Base-by-base conservation (phyloP, 1,140 invertebrate species). In the Teleogryllus occipitalis region DNA sequence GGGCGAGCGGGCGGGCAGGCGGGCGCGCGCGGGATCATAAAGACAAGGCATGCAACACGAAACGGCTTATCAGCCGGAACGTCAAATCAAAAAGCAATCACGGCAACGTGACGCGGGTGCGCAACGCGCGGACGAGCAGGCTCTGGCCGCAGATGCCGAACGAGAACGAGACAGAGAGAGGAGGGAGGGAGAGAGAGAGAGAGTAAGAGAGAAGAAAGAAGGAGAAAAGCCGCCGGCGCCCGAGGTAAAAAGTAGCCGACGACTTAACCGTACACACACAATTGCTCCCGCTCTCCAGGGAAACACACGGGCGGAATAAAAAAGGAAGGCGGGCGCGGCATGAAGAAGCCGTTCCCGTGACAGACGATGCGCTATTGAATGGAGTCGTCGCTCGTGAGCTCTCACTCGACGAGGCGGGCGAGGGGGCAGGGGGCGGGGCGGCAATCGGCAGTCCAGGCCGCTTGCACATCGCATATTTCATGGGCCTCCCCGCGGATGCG, bases 361-460 rank as follows among this genome's bases (percentile, higher is more conserved):
- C 54, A 65, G 54, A 65, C 54, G 54, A 65, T 65, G 54, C 54
- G 54, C 54, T 65, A 65, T 65, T 65, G 54, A 65, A 65, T 65
- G 54, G 54, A 65, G 18, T 65, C 54, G 54, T 65, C 18, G 10
- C 54, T 65, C 54, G 54, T 65, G 18, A 65, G 54, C 54, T 65
- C 54, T 65, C 54, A 65, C 54, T 65, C 54, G 54, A 10, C 54
- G 2, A 10, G 54, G 18, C 54, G 54, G 10, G 54, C 54, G 27
- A 39, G 27, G 27, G 27, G 27, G 27, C 5, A n/a, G n/a, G n/a
- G n/a, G n/a, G n/a, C n/a, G n/a, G 27, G 27, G 27, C 27, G 27
- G 27, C 54, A 65, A 65, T 65, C 18, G 18, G 54, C 10, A 18
- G 18, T 65, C 18, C 18, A 65, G 2, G 18, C 10, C 54, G 54